These are phyloP conservation scores for Drosophila hamatofila DNA, from an alignment of 2,888 invertebrate genomes.

Conservation along the genomic window DNA sequence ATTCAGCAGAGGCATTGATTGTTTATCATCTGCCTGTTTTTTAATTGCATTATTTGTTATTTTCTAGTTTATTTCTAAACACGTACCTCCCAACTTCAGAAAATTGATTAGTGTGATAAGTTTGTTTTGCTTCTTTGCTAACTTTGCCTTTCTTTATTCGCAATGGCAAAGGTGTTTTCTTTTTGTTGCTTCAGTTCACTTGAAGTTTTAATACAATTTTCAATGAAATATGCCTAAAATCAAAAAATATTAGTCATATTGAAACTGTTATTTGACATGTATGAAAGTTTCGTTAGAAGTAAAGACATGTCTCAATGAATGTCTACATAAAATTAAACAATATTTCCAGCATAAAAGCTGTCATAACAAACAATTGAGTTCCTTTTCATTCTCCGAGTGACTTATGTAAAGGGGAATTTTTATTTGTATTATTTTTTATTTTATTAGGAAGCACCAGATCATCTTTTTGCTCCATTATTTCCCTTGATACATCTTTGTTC, in stretches of 20 bases:
- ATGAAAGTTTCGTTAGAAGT: neutral
- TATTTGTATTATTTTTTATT: no score
- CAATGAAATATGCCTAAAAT: neutral
- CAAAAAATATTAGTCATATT: neutral
- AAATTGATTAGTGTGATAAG: neutral
- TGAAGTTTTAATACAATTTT: neutral
- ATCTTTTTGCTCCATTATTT: no score
- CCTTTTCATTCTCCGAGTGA: no score
- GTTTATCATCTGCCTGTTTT: slow-evolving; percentile 7
- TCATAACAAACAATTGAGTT: neutral
- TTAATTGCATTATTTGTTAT: slow-evolving; percentile 30
- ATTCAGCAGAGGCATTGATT: slow-evolving; percentile 47
- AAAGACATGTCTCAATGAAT: no score
- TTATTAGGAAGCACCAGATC: no score
- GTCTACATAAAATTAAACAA: neutral
- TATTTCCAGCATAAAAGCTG: neutral
- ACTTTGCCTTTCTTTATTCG: neutral
- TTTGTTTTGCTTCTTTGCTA: neutral
- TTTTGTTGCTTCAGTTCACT: neutral
- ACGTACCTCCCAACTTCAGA: neutral
- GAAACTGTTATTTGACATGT: neutral
- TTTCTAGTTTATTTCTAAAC: slow-evolving; percentile 1
- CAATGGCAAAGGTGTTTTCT: neutral
- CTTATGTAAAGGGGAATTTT: neutral
- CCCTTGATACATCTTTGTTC: no score